A percentile compares a stretch with the other conserved stretches of the same genome.
These are phyloP conservation scores for Drosophila prostipennis DNA, from an alignment of 2,888 invertebrate species.

Conservation along the genomic window DNA sequence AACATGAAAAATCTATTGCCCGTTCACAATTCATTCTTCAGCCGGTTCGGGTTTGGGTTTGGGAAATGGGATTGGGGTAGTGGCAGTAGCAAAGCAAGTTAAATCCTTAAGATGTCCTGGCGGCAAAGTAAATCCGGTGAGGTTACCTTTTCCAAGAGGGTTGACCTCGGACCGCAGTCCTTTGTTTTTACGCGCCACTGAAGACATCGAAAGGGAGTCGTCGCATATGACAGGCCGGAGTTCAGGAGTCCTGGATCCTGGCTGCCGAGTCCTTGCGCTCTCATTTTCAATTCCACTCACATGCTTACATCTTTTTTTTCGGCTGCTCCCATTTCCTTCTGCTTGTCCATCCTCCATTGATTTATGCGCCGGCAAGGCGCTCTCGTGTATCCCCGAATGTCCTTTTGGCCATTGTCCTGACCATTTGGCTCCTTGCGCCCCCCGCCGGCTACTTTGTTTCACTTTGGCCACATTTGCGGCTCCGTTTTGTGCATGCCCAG, in stretches of 20 bases:
- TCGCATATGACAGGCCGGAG: conserved; percentile 46
- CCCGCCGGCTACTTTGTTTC: conserved; percentile 72
- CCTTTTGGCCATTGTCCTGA: conserved; percentile 58
- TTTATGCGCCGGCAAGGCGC: conserved; percentile 61
- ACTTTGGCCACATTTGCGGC: conserved; percentile 78
- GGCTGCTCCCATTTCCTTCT: conserved; percentile 28
- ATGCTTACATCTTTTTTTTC: conserved; percentile 64
- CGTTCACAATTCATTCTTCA: conserved; percentile 35
- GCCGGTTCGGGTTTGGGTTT: not conserved
- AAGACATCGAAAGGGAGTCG: conserved; percentile 53
- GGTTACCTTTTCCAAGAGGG: conserved; percentile 68
- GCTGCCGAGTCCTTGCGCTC: too few species aligned
- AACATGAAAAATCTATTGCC: conserved; percentile 78
- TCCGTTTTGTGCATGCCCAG: conserved; percentile 66
- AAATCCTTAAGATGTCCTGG: conserved; percentile 74
- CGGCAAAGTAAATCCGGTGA: conserved; percentile 70
- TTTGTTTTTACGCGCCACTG: conserved; percentile 75
- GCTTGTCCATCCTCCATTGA: conserved; percentile 62
- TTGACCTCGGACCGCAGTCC: conserved; percentile 47
- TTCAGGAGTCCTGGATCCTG: conserved; percentile 16
- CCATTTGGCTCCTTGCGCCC: conserved; percentile 48
- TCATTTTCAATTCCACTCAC: conserved; percentile 78
- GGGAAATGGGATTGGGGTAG: not conserved
- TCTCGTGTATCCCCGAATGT: conserved; percentile 46
- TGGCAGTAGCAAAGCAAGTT: conserved; percentile 47